phyloP scores from a whole-genome alignment of 2,797 vertebrate species.

The Austrolebias charrua region DNA sequence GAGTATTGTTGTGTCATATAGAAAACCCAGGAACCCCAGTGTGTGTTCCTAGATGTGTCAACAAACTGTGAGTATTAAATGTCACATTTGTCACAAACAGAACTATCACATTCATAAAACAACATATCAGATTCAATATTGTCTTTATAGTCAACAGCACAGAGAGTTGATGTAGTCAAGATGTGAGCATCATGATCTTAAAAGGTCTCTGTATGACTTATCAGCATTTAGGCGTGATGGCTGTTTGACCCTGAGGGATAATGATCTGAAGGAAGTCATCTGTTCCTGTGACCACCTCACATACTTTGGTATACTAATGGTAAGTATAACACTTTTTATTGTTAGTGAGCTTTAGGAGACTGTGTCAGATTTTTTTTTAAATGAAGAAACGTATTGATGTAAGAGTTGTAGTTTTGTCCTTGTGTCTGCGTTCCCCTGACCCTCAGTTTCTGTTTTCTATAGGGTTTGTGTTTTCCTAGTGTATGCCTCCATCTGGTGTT shows the following conservation, averaged over 20 bases:
- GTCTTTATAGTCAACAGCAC: not conserved
- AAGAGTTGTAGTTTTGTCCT: too few relatives aligned
- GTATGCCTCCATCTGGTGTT: too few relatives aligned
- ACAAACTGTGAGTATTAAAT: conserved; percentile 33
- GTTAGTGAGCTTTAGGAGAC: not conserved
- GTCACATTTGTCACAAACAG: not conserved
- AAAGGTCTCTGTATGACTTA: not conserved
- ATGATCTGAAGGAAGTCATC: conserved; percentile 7
- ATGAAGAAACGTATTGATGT: too few relatives aligned
- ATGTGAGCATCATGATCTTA: not conserved
- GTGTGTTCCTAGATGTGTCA: conserved; percentile 44
- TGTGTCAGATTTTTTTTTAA: not conserved
- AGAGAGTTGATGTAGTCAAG: not conserved
- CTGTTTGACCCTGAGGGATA: conserved; percentile 29
- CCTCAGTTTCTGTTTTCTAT: too few relatives aligned
- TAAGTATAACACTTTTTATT: conserved; percentile 19
- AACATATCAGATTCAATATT: not conserved
- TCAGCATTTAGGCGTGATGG: conserved; percentile 20
- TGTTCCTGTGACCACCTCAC: conserved; percentile 66
- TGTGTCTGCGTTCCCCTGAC: too few relatives aligned
- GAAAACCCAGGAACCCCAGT: conserved; percentile 13
- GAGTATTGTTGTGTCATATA: conserved; percentile 33
- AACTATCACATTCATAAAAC: not conserved
- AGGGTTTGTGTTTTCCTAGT: too few relatives aligned
- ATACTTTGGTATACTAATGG: conserved; percentile 63